Percentiles rank a stretch among this genome's conserved stretches.
phyloP scores from a whole-genome alignment of 1,140 invertebrate genomes.

The Papilio helenus region DNA sequence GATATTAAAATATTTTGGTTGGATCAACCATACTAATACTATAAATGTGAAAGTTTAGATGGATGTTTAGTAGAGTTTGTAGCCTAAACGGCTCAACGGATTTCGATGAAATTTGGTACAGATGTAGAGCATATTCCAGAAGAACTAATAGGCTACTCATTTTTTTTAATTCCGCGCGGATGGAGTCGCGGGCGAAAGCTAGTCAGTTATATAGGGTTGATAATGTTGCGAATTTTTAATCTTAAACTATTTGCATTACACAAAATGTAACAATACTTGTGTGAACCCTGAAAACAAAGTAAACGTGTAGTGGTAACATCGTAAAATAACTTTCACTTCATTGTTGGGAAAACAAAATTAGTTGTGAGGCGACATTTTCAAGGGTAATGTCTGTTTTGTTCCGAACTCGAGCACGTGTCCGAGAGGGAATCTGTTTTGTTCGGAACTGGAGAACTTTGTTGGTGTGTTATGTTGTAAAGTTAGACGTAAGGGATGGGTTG shows the following conservation, averaged over 20 bases:
- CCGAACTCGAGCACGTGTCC: slow-evolving; percentile 30
- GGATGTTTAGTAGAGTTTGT: too few species aligned
- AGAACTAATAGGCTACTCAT: too few species aligned
- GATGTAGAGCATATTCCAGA: too few species aligned
- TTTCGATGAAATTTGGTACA: too few species aligned
- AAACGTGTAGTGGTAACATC: background rate
- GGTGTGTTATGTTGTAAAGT: slow-evolving; percentile 14
- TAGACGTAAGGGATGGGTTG: background rate
- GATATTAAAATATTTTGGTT: too few species aligned
- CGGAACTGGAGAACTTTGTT: slow-evolving; percentile 23
- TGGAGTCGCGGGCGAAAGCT: too few species aligned
- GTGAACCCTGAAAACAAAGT: background rate
- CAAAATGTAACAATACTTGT: background rate
- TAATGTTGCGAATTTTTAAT: background rate
- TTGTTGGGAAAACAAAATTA: slow-evolving; percentile 30
- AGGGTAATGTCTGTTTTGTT: slow-evolving; percentile 27
- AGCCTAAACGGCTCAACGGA: too few species aligned
- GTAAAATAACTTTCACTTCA: slow-evolving; percentile 7
- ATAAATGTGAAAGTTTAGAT: too few species aligned
- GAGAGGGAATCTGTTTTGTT: slow-evolving; percentile 35
- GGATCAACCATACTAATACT: too few species aligned
- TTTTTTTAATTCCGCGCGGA: too few species aligned
- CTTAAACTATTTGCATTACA: background rate
- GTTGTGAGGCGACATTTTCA: slow-evolving; percentile 3
- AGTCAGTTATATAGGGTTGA: background rate